Conservation (phyloP, 2,113 vertebrate genomes). For the Poeciliopsis retropinna region DNA sequence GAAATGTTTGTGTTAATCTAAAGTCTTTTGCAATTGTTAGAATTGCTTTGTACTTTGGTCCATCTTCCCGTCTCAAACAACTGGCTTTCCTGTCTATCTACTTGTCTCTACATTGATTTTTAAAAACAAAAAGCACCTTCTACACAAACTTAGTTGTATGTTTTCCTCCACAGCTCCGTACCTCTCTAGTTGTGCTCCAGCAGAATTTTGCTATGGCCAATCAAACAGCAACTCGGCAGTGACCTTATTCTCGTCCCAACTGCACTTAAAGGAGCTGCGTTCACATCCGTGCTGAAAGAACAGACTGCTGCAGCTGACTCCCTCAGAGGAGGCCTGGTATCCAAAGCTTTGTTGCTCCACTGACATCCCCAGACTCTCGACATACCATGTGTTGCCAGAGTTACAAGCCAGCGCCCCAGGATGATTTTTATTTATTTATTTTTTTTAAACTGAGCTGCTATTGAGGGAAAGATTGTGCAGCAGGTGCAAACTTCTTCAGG, state of each 20-base stretch:
- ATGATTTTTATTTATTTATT: slow-evolving; percentile 27
- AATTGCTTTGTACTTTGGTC: no score
- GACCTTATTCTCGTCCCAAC: slow-evolving; percentile 27
- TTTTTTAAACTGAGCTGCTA: slow-evolving; percentile 36
- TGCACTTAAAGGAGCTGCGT: not conserved
- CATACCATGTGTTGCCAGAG: slow-evolving; percentile 28
- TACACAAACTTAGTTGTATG: not conserved
- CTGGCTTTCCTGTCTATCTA: not conserved
- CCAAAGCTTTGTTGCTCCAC: slow-evolving; percentile 33
- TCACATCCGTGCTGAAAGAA: not conserved
- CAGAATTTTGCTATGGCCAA: slow-evolving; percentile 88
- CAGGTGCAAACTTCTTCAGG: slow-evolving; percentile 13
- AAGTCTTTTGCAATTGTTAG: not conserved
- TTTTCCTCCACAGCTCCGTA: slow-evolving; percentile 84
- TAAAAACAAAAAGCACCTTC: not conserved
- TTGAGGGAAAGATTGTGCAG: slow-evolving; percentile 1
- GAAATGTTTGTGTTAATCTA: no score
- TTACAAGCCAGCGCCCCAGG: slow-evolving; percentile 24
- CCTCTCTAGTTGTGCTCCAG: slow-evolving; percentile 89
- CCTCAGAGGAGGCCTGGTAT: slow-evolving; percentile 43
- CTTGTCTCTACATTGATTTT: not conserved
- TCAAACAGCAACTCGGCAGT: slow-evolving; percentile 72
- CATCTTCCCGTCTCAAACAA: not conserved
- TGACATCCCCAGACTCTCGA: slow-evolving; percentile 31
- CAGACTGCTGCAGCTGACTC: slow-evolving; percentile 5